Evolutionary conservation across 2,113 vertebrate genomes (phyloP).

Genomic region (Thryonomys swinderianus): DNA sequence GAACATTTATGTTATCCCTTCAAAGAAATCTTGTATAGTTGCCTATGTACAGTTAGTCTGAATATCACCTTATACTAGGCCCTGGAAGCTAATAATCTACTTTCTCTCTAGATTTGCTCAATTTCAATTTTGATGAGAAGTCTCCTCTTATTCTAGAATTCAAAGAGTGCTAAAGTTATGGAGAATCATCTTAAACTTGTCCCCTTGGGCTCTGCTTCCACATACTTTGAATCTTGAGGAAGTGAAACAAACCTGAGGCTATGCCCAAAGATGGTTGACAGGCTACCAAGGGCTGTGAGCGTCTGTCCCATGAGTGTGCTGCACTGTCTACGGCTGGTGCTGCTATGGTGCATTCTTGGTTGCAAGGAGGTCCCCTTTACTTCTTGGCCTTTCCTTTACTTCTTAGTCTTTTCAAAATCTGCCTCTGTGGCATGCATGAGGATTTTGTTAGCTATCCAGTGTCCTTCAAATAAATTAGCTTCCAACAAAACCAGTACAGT

Average conservation of each 20-base stretch:
- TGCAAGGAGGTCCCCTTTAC: neutral
- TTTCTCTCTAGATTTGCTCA: neutral
- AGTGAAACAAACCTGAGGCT: neutral
- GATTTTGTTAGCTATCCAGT: slow-evolving; percentile 25
- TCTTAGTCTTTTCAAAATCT: neutral
- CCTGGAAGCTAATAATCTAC: neutral
- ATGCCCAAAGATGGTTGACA: neutral
- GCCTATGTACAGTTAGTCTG: neutral
- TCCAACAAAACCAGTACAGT: slow-evolving; percentile 6
- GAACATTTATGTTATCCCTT: neutral
- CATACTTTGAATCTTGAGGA: neutral
- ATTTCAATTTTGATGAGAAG: neutral
- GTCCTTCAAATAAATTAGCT: slow-evolving; percentile 12
- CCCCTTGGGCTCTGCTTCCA: neutral
- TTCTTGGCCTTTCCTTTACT: too few species aligned
- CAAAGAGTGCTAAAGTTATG: neutral
- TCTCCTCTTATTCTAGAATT: neutral
- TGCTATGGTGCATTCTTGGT: neutral
- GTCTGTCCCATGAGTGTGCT: too few species aligned
- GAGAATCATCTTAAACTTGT: neutral
- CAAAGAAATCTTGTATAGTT: neutral
- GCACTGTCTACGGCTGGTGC: too few species aligned
- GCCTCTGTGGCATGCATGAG: neutral
- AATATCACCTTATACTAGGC: neutral
- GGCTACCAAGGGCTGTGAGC: neutral